phyloP scores from a whole-genome alignment of 2,113 vertebrate species.

The Bambusicola thoracicus region DNA sequence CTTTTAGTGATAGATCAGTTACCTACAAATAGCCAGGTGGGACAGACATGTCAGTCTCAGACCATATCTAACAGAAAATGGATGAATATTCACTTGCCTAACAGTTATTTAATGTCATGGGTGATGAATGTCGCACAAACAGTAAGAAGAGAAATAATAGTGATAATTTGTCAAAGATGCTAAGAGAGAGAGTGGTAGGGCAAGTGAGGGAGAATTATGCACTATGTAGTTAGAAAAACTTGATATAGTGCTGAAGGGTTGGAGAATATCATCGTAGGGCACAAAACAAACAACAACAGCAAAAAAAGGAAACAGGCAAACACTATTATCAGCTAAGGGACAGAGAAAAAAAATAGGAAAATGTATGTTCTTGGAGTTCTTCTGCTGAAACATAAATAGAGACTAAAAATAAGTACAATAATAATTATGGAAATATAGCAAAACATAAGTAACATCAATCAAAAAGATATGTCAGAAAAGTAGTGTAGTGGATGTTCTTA shows the following conservation, averaged over 20 bases:
- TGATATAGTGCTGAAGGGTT: conserved; percentile 18
- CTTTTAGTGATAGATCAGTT: not conserved
- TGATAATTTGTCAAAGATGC: conserved; percentile 69
- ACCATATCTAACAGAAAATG: conserved; percentile 56
- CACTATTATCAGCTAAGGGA: not conserved
- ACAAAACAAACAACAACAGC: not conserved
- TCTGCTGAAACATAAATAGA: not conserved
- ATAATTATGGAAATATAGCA: not conserved
- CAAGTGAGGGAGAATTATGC: conserved; percentile 55
- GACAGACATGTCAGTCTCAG: conserved; percentile 54
- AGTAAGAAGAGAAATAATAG: conserved; percentile 68
- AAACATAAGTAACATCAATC: not conserved
- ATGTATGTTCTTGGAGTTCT: not conserved
- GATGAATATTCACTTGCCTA: conserved; percentile 68
- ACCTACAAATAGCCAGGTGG: conserved; percentile 52
- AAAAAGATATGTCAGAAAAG: not conserved
- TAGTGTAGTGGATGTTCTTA: not conserved
- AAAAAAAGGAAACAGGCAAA: not conserved
- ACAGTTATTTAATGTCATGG: conserved; percentile 71
- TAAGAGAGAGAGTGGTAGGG: conserved; percentile 52
- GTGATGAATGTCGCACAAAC: conserved; percentile 62
- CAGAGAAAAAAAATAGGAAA: not conserved
- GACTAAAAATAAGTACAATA: not conserved
- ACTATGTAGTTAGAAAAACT: conserved; percentile 58
- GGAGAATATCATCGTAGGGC: not conserved